Evolutionary conservation across 2,113 vertebrate genomes (phyloP).

Genomic region (Elephas maximus): DNA sequence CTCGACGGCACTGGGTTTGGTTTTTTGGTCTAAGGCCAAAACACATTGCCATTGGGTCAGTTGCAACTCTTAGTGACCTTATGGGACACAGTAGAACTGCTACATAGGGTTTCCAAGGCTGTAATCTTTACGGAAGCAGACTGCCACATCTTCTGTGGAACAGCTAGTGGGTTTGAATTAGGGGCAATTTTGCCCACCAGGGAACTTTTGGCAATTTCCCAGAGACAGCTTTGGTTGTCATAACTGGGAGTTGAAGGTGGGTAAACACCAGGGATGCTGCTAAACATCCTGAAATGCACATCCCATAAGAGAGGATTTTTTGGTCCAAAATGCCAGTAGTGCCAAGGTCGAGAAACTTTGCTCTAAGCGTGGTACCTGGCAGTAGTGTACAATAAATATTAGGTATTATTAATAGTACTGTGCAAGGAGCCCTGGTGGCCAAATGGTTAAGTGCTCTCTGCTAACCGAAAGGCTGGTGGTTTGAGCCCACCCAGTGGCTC

Average conservation of each 20-base stretch:
- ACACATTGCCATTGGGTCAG: not conserved
- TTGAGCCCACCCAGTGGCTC: too few relatives aligned
- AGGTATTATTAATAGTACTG: not conserved
- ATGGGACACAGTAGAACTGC: not conserved
- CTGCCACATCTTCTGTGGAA: not conserved
- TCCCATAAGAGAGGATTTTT: not conserved
- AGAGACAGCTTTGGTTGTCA: not conserved
- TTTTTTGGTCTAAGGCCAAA: not conserved
- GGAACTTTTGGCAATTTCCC: constrained; percentile 47
- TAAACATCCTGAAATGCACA: not conserved
- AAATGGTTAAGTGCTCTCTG: too few relatives aligned
- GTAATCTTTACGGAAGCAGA: not conserved
- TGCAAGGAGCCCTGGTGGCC: not conserved
- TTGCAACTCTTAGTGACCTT: not conserved
- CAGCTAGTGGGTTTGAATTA: not conserved
- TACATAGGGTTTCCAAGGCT: not conserved
- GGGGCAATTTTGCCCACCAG: not conserved
- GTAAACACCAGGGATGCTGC: not conserved
- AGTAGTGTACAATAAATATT: not conserved
- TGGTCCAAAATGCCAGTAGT: not conserved
- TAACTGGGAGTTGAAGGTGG: not conserved
- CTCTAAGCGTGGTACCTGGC: not conserved
- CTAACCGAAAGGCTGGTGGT: too few relatives aligned
- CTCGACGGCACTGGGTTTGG: too few relatives aligned
- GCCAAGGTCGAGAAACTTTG: not conserved